Evolutionary conservation across 2,797 vertebrate genomes (phyloP).

Genomic region (Poecile montanus): DNA sequence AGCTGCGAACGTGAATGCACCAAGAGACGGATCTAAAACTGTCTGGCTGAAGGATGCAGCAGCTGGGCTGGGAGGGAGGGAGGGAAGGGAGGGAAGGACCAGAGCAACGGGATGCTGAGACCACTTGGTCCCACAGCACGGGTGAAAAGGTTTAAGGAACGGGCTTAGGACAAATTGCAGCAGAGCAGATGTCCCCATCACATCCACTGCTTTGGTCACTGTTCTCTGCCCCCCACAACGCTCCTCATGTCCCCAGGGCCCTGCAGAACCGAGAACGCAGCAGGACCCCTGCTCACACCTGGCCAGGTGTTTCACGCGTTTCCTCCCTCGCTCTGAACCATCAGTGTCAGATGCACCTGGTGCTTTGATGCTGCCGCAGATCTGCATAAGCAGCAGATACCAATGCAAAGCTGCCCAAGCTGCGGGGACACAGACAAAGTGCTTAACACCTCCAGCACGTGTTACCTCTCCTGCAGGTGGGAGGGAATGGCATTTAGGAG

Average conservation of each 20-base stretch:
- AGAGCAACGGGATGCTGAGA: not conserved
- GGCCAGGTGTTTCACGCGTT: slow-evolving; percentile 18
- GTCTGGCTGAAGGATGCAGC: not conserved
- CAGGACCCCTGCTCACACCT: not conserved
- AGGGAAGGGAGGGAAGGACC: accelerated
- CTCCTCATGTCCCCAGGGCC: not conserved
- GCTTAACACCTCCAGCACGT: slow-evolving; percentile 36
- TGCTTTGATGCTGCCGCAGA: slow-evolving; percentile 26
- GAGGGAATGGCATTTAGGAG: not conserved
- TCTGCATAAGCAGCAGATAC: slow-evolving; percentile 49
- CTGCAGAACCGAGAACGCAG: not conserved
- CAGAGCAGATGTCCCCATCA: not conserved
- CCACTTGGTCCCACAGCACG: accelerated
- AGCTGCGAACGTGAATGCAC: accelerated
- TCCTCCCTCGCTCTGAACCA: not conserved
- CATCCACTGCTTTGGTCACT: not conserved
- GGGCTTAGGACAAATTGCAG: not conserved
- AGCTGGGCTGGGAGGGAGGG: not conserved
- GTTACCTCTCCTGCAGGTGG: not conserved
- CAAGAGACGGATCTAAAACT: not conserved
- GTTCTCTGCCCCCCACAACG: not conserved
- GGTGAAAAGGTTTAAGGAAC: not conserved
- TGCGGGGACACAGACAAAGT: not conserved
- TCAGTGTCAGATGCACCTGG: not conserved
- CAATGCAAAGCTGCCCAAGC: slow-evolving; percentile 6